phyloP scores from a whole-genome alignment of 2,888 invertebrate genomes.

The Acronicta alni region DNA sequence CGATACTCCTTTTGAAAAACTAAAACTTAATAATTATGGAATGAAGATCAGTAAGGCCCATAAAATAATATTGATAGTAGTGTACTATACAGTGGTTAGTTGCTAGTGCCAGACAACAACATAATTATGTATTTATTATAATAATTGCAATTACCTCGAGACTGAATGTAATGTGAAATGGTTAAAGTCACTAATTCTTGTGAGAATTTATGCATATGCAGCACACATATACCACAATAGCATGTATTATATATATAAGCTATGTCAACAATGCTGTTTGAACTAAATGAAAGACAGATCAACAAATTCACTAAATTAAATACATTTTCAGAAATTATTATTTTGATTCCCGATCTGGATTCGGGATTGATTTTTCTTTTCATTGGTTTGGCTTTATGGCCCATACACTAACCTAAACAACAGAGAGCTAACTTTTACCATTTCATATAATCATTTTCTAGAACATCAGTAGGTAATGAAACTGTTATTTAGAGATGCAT shows the following conservation, averaged over 20 bases:
- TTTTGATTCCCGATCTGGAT: too few species aligned
- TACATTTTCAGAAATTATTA: not conserved
- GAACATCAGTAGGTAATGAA: slow-evolving; percentile 13
- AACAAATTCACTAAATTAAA: not conserved
- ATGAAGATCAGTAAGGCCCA: slow-evolving; percentile 74
- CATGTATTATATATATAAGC: too few species aligned
- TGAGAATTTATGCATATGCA: too few species aligned
- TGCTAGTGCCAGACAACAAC: slow-evolving; percentile 45
- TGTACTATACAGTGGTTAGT: slow-evolving; percentile 39
- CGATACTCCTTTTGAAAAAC: slow-evolving; percentile 27
- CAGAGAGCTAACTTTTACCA: not conserved
- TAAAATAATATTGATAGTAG: slow-evolving; percentile 44
- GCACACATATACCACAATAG: too few species aligned
- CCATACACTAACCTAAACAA: not conserved
- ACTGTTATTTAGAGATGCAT: slow-evolving; percentile 37
- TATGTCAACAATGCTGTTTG: too few species aligned
- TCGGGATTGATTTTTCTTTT: too few species aligned
- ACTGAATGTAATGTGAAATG: slow-evolving; percentile 16
- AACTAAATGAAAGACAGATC: not conserved
- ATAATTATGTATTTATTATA: slow-evolving; percentile 40
- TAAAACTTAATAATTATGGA: slow-evolving; percentile 63
- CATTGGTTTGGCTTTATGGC: not conserved
- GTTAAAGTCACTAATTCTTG: too few species aligned
- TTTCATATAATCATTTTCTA: slow-evolving; percentile 13
- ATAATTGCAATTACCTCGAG: slow-evolving; percentile 19